These are phyloP conservation scores for Malacosoma neustria DNA, from an alignment of 2,888 invertebrate genomes.

Conservation along the genomic window DNA sequence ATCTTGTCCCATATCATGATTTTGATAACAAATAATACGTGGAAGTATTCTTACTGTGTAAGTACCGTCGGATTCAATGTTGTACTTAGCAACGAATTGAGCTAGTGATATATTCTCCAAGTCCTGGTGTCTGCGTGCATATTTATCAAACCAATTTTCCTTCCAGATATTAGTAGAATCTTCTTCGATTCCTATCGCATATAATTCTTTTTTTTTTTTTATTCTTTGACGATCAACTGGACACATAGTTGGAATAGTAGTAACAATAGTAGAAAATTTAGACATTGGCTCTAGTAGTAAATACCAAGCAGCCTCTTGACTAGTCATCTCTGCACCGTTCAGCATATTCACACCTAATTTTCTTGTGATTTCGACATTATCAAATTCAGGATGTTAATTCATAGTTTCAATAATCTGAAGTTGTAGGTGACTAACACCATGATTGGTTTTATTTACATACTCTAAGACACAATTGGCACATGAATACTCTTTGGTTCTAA, in stretches of 20 bases:
- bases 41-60: conserved; percentile 18
- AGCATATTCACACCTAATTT: conserved; percentile 16
- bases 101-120: conserved; percentile 31
- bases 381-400: conserved; percentile 20
- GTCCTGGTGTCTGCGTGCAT: conserved; percentile 36
- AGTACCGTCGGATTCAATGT: conserved; percentile 13
- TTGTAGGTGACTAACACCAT: conserved; percentile 35
- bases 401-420: conserved; percentile 18
- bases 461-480: conserved; percentile 44
- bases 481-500: conserved; percentile 39
- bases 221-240: conserved; percentile 30
- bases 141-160: conserved; percentile 41
- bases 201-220: conserved; percentile 27
- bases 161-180: conserved; percentile 40
- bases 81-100: conserved; percentile 35
- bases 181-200: conserved; percentile 16
- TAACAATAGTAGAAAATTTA: conserved; percentile 13
- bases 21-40: conserved; percentile 30
- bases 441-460: conserved; percentile 37
- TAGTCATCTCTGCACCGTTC: conserved; percentile 17
- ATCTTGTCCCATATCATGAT: conserved; percentile 25
- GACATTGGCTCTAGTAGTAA: conserved; percentile 19
- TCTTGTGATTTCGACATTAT: conserved; percentile 16
- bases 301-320: conserved; percentile 39
- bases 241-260: conserved; percentile 22